These are phyloP conservation scores for Emydura subglobosa DNA, from an alignment of 2,113 vertebrate species.

Conservation along the genomic window DNA sequence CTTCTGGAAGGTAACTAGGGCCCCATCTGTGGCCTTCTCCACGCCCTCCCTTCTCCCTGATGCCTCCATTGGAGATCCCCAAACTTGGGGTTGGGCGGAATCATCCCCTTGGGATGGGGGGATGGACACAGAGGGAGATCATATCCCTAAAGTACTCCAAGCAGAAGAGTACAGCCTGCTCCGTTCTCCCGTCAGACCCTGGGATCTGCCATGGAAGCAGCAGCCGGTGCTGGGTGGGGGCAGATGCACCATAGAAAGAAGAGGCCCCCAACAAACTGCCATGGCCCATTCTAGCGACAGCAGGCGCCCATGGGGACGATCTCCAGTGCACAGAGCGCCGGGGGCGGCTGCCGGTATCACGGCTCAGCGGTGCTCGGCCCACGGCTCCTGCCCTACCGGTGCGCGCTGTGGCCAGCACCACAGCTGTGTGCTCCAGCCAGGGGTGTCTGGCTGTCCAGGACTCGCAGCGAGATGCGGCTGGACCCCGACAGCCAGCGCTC, in stretches of 20 bases:
- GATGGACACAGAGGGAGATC: neutral
- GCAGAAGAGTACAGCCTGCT: neutral
- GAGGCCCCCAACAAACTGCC: neutral
- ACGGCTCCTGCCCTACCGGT: neutral
- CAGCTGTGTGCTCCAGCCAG: too few relatives aligned
- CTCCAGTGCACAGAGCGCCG: neutral
- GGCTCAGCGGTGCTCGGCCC: too few relatives aligned
- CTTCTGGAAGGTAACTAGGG: conserved; percentile 94
- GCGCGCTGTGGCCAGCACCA: too few relatives aligned
- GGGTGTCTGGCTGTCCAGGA: too few relatives aligned
- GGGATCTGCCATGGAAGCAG: neutral
- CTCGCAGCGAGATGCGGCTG: too few relatives aligned
- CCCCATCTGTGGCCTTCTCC: neutral
- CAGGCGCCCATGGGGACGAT: neutral
- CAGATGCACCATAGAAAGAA: neutral
- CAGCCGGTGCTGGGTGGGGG: neutral
- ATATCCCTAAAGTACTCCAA: neutral
- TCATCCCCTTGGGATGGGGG: too few relatives aligned
- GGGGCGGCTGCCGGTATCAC: neutral
- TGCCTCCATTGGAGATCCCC: neutral
- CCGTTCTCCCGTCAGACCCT: neutral
- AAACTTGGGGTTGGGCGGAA: neutral
- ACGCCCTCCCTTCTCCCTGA: neutral
- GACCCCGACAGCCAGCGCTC: neutral
- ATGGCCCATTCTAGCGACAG: neutral